Evolutionary conservation across 53 echinoderm and acorn worm genomes (phyloP).

Genomic region (Antedon mediterranea): DNA sequence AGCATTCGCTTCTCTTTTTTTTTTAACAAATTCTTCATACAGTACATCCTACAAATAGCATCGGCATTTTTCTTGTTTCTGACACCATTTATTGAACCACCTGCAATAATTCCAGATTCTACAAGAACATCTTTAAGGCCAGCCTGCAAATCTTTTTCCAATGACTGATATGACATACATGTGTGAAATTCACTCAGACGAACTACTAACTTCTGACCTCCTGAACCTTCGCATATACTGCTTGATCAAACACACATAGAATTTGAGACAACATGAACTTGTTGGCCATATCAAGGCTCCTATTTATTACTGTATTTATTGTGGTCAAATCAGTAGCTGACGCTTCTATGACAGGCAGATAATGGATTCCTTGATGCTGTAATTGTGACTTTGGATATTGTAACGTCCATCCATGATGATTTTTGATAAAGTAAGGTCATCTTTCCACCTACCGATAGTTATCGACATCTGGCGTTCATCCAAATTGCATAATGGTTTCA

Average conservation of each 20-base stretch:
- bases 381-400: neutral
- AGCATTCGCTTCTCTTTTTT: neutral
- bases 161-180: slow-evolving; percentile 13
- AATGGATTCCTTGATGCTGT: neutral
- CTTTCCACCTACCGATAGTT: neutral
- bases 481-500: neutral
- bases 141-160: slow-evolving; percentile 17
- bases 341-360: slow-evolving; percentile 19
- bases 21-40: slow-evolving; percentile 14
- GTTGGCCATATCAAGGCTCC: slow-evolving; percentile 22
- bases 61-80: slow-evolving; percentile 25
- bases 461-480: neutral
- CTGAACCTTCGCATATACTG: no score
- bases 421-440: neutral
- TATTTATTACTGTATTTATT: slow-evolving; percentile 13
- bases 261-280: neutral
- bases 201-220: slow-evolving; percentile 22
- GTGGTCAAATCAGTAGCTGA: slow-evolving; percentile 18
- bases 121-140: slow-evolving; percentile 18
- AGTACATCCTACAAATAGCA: slow-evolving; percentile 20
- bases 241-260: slow-evolving; percentile 18
- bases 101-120: slow-evolving; percentile 19
- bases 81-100: slow-evolving; percentile 19
- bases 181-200: slow-evolving; percentile 40
- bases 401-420: neutral